phyloP scores from a whole-genome alignment of 2,797 vertebrate species.

The Microchirus variegatus region DNA sequence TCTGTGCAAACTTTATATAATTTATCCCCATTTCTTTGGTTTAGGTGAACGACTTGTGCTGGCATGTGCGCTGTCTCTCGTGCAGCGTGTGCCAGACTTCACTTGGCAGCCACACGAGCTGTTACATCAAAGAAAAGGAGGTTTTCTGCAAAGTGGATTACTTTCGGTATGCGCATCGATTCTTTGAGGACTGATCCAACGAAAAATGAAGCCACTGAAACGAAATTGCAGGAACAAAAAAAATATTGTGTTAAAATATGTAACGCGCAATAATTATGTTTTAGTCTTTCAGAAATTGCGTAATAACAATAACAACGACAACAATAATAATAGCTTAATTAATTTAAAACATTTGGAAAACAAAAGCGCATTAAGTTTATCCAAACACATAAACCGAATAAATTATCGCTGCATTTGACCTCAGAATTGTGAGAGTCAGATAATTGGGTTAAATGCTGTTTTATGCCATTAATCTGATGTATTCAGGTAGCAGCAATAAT shows the following conservation, averaged over 20 bases:
- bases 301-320: no score
- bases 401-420: no score
- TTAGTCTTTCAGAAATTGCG: neutral
- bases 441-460: no score
- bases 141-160: constrained; percentile 98
- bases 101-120: constrained; percentile 92
- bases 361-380: no score
- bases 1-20: constrained; percentile 4
- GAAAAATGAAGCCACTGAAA: neutral
- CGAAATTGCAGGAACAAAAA: constrained; percentile 8
- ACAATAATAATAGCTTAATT: no score
- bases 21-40: constrained; percentile 36
- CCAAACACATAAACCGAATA: no score
- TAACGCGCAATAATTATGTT: no score
- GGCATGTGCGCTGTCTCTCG: constrained; percentile 95
- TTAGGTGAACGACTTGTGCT: constrained; percentile 95
- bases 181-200: neutral
- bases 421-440: no score
- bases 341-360: no score
- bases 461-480: no score
- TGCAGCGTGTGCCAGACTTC: constrained; percentile 94
- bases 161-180: constrained; percentile 85
- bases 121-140: constrained; percentile 96
- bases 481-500: no score
- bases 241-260: neutral